Conservation (phyloP, 2,113 vertebrate genomes). For the Alouatta palliata region DNA sequence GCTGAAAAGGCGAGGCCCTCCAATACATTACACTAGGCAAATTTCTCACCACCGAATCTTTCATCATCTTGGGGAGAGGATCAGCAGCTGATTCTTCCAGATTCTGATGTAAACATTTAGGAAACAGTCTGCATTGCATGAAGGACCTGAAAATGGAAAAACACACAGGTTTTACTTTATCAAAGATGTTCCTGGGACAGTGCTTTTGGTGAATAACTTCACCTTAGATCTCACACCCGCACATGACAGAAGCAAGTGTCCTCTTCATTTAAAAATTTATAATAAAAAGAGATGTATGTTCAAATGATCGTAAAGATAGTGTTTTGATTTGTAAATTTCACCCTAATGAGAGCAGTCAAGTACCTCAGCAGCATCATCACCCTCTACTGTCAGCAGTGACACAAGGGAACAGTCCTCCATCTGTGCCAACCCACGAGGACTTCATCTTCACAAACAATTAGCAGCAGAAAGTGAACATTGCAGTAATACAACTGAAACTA, state of each 20-base stretch:
- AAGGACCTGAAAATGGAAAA: slow-evolving; percentile 87
- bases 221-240: background rate
- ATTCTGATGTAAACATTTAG: slow-evolving; percentile 85
- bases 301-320: background rate
- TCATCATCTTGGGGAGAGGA: slow-evolving; percentile 94
- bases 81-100: slow-evolving; percentile 86
- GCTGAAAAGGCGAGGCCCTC: background rate
- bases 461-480: background rate
- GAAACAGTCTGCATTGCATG: slow-evolving; percentile 90
- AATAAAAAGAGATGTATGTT: background rate
- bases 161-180: background rate
- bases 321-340: background rate
- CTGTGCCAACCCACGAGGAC: fast-evolving
- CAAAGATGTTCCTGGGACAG: background rate
- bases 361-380: fast-evolving
- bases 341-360: background rate
- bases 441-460: too few species aligned
- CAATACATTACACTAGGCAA: fast-evolving
- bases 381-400: background rate
- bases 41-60: slow-evolving; percentile 92
- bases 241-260: background rate
- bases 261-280: background rate
- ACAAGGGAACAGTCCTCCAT: fast-evolving
- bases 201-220: background rate
- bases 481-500: background rate